Evolutionary conservation across 2,797 vertebrate genomes (phyloP).

Genomic region (Epinephelus awoara): DNA sequence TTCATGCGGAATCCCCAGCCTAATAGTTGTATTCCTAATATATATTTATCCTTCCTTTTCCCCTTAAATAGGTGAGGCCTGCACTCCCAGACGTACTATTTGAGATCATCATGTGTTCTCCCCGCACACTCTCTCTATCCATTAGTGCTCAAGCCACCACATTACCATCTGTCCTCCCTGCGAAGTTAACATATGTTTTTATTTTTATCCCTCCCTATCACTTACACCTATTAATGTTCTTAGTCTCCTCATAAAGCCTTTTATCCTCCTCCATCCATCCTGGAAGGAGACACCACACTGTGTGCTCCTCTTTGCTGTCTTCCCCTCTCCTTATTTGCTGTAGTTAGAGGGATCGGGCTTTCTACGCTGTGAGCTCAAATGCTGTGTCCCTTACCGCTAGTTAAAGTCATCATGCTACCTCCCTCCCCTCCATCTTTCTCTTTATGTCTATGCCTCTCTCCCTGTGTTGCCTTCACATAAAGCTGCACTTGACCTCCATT

Average conservation of each 20-base stretch:
- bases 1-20: constrained; percentile 55
- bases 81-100: constrained; percentile 71
- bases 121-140: constrained; percentile 49
- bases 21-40: constrained; percentile 60
- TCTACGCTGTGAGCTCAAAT: constrained; percentile 31
- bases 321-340: constrained; percentile 52
- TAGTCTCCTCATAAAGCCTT: constrained; percentile 60
- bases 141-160: constrained; percentile 61
- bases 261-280: constrained; percentile 63
- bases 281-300: constrained; percentile 51
- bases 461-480: constrained; percentile 80
- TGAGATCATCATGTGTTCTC: constrained; percentile 71
- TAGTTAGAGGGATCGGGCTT: constrained; percentile 51
- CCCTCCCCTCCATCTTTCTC: constrained; percentile 69
- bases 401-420: constrained; percentile 82
- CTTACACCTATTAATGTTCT: constrained; percentile 74
- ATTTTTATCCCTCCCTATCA: constrained; percentile 68
- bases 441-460: constrained; percentile 57
- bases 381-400: constrained; percentile 77
- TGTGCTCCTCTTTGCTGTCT: constrained; percentile 41
- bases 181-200: constrained; percentile 69
- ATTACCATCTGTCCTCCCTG: constrained; percentile 65
- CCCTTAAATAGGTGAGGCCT: constrained; percentile 51
- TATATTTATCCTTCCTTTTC: constrained; percentile 51
- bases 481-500: constrained; percentile 89